A percentile compares a stretch with the other conserved stretches of the same genome.
Conservation (phyloP, 2,888 invertebrate genomes). For the Eupithecia tripunctaria region DNA sequence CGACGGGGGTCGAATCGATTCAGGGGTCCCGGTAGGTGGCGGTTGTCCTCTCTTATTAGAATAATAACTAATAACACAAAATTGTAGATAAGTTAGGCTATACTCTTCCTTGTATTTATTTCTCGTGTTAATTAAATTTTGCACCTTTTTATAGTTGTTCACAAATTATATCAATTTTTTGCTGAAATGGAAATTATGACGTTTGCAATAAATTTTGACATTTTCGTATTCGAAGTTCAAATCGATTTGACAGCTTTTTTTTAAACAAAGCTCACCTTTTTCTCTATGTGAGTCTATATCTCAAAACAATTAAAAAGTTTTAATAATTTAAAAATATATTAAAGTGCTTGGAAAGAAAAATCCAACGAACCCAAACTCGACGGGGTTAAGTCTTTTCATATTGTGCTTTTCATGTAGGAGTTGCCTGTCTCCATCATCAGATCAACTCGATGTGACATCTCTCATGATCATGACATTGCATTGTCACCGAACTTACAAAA, state of each 20-base stretch:
- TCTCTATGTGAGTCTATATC: neutral
- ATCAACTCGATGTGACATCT: too few species aligned
- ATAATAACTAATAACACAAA: neutral
- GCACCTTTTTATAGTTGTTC: neutral
- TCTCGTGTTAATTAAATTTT: neutral
- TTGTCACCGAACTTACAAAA: too few species aligned
- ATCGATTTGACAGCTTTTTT: conserved; percentile 24
- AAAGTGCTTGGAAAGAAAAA: too few species aligned
- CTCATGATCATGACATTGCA: too few species aligned
- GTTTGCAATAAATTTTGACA: conserved; percentile 57
- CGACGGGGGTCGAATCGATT: too few species aligned
- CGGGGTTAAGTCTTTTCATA: too few species aligned
- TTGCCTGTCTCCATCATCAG: too few species aligned
- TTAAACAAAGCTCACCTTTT: neutral
- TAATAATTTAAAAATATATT: too few species aligned
- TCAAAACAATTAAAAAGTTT: too few species aligned
- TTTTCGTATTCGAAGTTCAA: conserved; percentile 55
- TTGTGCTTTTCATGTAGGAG: too few species aligned
- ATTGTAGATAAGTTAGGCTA: neutral
- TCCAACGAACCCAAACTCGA: too few species aligned
- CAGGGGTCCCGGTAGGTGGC: neutral
- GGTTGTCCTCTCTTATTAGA: neutral
- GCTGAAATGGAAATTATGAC: conserved; percentile 29
- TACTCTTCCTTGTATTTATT: neutral
- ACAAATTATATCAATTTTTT: conserved; percentile 20